Base-by-base conservation (phyloP, 1,140 invertebrate species). In the Bursaphelenchus mucronatus region DNA sequence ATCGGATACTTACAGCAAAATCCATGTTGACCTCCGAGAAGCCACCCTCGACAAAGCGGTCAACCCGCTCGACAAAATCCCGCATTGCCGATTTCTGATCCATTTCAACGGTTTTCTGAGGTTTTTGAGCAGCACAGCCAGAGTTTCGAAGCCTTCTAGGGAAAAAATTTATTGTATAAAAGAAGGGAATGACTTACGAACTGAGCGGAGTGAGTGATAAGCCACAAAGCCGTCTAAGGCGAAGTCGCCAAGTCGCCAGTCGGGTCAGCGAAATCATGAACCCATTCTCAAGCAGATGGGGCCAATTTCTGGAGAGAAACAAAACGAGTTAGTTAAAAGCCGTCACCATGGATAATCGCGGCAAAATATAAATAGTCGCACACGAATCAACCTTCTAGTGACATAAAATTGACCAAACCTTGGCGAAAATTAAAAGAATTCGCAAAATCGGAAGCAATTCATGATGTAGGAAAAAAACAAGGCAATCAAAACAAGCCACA, bases 1-100 rank as follows among this genome's bases (percentile, higher is more conserved):
- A 30, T 50, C 40, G 63, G 51, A 63, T 51, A 64, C 50, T 61
- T 21, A 64, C 57, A 1, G 57, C 57, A 44, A 59, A 59, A 39
- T 59, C 57, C 21, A 59, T 11, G 40, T 59, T 59, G 15, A 44
- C 57, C 13, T 13, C 11, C 1, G 45, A 59, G 40, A 19, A 64
- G 6, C 61, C 61, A 43, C 61, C 47, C 5, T 63, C 47, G 15
- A 30, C 39, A 6, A 30, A 45, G n/a, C n/a, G 21, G 6, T 64
- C 43, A 51, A 43, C 39, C 39, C 50, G 57, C 41, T 63, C 63
- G 11, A 64, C 39, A 47, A 61, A 64, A 13, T 58, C 51, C 17
- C 50, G 30, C 55, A 64, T 40, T 13, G 55, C 51, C 52, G 58
- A 41, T 7, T 30, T 47, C 44, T 64, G 63, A 17, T 64, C 56